Base-by-base conservation (phyloP, 2,797 vertebrate species). In the Enteromius thamalakanensis region DNA sequence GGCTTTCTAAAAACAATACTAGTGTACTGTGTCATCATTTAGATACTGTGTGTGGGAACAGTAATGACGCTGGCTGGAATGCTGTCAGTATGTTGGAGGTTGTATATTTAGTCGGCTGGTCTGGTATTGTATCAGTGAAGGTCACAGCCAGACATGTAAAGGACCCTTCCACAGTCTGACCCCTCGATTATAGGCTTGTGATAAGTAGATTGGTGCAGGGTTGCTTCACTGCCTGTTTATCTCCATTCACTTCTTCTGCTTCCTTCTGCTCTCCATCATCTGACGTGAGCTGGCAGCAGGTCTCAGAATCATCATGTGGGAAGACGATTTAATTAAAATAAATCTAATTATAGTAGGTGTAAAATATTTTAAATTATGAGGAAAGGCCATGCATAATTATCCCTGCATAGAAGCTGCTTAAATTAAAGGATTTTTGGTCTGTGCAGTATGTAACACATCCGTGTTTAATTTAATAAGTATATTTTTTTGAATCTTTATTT, bases 121-220 rank as follows among this genome's bases (percentile, higher is more conserved):
- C 81, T 83, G 71, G 78, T 82, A 77, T 84, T 58, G 81, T 85
- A 85, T 72, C 81, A 58, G 77, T 74, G 82, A 70, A 75, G 81
- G 60, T 83, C 77, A 80, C 60, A 82, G 29, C 60, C 47, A 83
- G 75, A 81, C 67, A 34, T 6, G 51, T 15, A 67, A 67, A 74
- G 76, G 40, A 17, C 19, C 37, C 40, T 77, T 81, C 62, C 58
- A 62, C 49, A 71, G 75, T 53, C 67, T 49, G 58, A 65, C 64
- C 77, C 32, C 53, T 79, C 3, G 23, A 68, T 79, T 82, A 82
- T 45, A 51, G 8, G 23, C 62, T 78, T 77, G 49, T 65, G 85
- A 86, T 86, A 83, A 64, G n/a, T 64, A n/a, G 29, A 55, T 32
- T 45, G 67, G 68, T 79, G 58, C 80, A 68, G 19, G 7, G 21